Percentiles rank a stretch among this genome's conserved stretches.
These are phyloP conservation scores for Onychomys torridus DNA, from an alignment of 2,797 vertebrate genomes.

Conservation along the genomic window DNA sequence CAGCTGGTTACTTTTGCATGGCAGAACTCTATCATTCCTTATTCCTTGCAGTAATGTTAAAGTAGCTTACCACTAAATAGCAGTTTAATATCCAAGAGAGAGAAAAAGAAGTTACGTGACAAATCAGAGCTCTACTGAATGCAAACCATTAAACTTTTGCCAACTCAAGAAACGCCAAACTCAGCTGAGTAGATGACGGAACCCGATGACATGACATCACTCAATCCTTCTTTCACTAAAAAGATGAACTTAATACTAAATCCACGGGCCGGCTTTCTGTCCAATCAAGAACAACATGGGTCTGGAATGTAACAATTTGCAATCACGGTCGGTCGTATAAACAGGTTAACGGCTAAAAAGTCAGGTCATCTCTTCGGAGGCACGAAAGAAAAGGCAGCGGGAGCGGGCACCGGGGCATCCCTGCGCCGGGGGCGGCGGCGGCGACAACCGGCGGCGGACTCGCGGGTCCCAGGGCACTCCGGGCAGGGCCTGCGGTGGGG, in stretches of 20 bases:
- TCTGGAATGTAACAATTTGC: background rate
- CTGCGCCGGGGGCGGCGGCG: background rate
- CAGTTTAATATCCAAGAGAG: background rate
- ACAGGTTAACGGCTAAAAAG: background rate
- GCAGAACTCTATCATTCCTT: background rate
- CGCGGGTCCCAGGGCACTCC: background rate
- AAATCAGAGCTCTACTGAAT: constrained; percentile 29
- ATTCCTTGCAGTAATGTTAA: constrained; percentile 13
- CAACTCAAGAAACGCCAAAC: background rate
- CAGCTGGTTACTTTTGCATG: background rate
- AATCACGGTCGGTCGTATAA: background rate
- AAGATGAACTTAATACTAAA: background rate
- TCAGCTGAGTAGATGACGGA: constrained; percentile 1
- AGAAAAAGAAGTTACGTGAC: background rate
- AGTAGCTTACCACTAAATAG: background rate
- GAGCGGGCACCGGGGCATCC: background rate
- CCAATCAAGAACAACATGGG: background rate
- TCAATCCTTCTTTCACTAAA: background rate
- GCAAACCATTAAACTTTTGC: constrained; percentile 44
- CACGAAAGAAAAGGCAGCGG: background rate
- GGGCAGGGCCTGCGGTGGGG: background rate
- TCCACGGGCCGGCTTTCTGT: background rate
- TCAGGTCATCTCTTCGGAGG: constrained; percentile 21
- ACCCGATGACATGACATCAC: background rate
- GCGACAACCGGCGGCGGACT: background rate